phyloP scores from a whole-genome alignment of 2,113 vertebrate species.

The Poeciliopsis retropinna region DNA sequence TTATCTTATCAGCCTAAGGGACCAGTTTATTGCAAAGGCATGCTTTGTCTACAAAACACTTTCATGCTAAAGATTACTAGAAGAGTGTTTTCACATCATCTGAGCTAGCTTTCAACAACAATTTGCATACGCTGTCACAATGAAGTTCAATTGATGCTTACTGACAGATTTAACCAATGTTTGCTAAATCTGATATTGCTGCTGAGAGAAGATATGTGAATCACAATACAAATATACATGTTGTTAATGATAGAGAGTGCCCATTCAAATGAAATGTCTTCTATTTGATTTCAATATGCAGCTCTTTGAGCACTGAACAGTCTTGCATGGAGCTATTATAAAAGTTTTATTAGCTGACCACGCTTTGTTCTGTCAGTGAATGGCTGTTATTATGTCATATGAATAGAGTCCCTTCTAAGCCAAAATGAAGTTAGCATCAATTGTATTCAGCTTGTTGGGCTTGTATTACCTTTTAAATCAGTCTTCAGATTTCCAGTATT shows the following conservation, averaged over 20 bases:
- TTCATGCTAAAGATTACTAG: background rate
- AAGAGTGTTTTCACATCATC: background rate
- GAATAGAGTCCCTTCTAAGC: conserved; percentile 43
- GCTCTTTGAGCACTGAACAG: conserved; percentile 42
- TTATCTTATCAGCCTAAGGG: no score
- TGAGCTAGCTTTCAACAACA: background rate
- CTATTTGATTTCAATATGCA: conserved; percentile 59
- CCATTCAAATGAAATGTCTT: conserved; percentile 45
- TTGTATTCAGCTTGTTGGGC: conserved; percentile 51
- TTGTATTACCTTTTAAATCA: conserved; percentile 45
- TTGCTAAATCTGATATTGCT: conserved; percentile 16
- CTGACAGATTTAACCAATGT: conserved; percentile 2
- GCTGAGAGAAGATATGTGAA: conserved; percentile 26
- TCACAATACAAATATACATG: conserved; percentile 22
- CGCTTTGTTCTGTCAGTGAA: conserved; percentile 61
- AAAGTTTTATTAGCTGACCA: conserved; percentile 65
- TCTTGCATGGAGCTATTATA: conserved; percentile 49
- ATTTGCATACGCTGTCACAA: background rate
- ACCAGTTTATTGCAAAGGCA: background rate
- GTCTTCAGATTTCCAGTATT: conserved; percentile 37
- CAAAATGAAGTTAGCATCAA: conserved; percentile 50
- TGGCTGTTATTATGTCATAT: conserved; percentile 43
- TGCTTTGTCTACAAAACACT: background rate
- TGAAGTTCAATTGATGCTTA: conserved; percentile 1
- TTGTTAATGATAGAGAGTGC: conserved; percentile 21